These are phyloP conservation scores for Loripinus fragilis DNA, from an alignment of 2,888 invertebrate species.

Conservation along the genomic window DNA sequence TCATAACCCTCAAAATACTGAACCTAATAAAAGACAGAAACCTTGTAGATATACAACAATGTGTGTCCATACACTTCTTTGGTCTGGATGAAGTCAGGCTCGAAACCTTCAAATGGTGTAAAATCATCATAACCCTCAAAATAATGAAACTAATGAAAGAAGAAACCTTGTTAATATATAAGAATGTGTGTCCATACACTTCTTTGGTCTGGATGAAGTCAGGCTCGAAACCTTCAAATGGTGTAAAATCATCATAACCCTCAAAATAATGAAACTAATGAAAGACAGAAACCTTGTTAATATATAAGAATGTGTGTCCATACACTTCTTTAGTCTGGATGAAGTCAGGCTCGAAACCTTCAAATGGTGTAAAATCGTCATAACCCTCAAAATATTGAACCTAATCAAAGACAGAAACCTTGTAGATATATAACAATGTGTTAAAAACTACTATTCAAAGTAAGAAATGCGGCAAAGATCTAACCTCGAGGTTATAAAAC, in stretches of 20 bases:
- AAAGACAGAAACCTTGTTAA: too few species aligned
- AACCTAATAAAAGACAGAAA: too few species aligned
- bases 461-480: too few species aligned
- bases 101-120: not conserved
- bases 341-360: not conserved
- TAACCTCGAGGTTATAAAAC: too few species aligned
- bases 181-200: conserved; percentile 18
- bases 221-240: not conserved
- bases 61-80: conserved; percentile 17
- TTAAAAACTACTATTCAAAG: too few species aligned
- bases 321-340: conserved; percentile 9
- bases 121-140: not conserved
- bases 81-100: not conserved
- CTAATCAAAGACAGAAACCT: too few species aligned
- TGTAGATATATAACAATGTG: too few species aligned
- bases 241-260: not conserved
- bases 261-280: not conserved
- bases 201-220: not conserved
- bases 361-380: not conserved
- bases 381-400: not conserved
- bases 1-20: not conserved
- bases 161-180: too few species aligned
- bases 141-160: not conserved
- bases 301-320: conserved; percentile 16
- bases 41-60: too few species aligned